Base-by-base conservation (phyloP, 2,888 invertebrate genomes). In the Leucozona laternaria region DNA sequence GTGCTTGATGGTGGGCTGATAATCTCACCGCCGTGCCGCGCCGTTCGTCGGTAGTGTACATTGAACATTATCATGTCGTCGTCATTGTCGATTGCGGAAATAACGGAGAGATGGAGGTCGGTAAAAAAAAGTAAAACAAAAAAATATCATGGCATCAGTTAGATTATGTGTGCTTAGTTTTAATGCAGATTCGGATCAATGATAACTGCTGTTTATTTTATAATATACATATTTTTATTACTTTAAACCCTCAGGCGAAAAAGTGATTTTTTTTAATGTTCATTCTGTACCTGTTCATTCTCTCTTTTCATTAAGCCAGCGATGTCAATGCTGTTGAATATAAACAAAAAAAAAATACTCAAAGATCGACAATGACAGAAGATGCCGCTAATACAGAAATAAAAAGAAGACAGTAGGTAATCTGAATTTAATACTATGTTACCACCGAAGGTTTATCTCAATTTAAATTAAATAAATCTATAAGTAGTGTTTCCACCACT, bases 41-140 rank as follows among this genome's bases (percentile, higher is more conserved):
- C 43, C 43, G 62, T 1, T n/a, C 8, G 11, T 25, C 1, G 37
- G 7, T 10, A 10, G 3, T 2, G 2, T 57, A 31, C 71, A 73
- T 79, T 71, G 50, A 71, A 77, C 77, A 71, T 72, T 77, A 77
- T 62, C 60, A 25, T 40, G n/a, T 48, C 55, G 20, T 66, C 71
- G 48, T 58, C 20, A 64, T 60, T 68, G 79, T 73, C 72, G 64
- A 73, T 77, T 80, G 77, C 85, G 80, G 80, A 85, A 80, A 73
- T 78, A 85, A 72, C 72, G 31, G 40, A 20, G 68, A 77, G 73
- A 78, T 81, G 68, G 81, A 73, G 77, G 85, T 77, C 77, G 72
- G 55, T 53, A 31, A 40, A 66, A 72, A 17, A 58, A 70, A 28
- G 2, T 0, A 31, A 58, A 53, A 48, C 3, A 20, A 2, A 53